Evolutionary conservation across 2,797 vertebrate genomes (phyloP), one percentile per base, ranked within the genome.

Genomic region (Melanotaenia maccullochi): DNA sequence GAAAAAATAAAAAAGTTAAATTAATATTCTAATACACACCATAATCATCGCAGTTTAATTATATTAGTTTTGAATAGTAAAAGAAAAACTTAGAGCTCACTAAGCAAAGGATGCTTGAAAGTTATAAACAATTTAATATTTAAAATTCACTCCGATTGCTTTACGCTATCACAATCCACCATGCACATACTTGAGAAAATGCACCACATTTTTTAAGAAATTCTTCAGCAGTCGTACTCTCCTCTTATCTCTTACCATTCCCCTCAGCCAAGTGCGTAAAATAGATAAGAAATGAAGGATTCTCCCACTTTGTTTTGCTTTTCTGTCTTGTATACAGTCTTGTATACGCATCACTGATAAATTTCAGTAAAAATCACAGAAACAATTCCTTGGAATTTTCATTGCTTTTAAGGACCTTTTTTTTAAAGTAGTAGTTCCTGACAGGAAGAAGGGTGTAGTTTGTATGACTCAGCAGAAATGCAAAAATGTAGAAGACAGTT

Each of bases 161-260:
- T 20, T 1, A 11, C 0, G 1, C 2, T 71, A 76, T 82, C 68
- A 42, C 12, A 5, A 28, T 20, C 49, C 38, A 28, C 11, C 62
- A 71, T 14, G 65, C 18, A 14, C 14, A n/a, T 67, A 12, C 35
- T 63, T 18, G 44, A n/a, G 52, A 36, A 71, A 60, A 44, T 5
- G 20, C 1, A 14, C 12, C 52, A 20, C 1, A 5, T 85, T 85
- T 42, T 71, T 73, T 9, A 33, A 12, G 65, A 84, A 85, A 75
- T 89, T 85, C 71, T 59, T 1, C 1, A 64, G 81, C 44, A 85
- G 40, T n/a, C 49, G 57, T 74, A 54, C 71, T 64, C 65, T 8
- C 12, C 14, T 56, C 32, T 20, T 69, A 22, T 65, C 56, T 66
- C 82, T 91, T 93, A 91, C 92, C 90, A 36, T 2, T 0, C 2